Percentiles rank a stretch among this genome's conserved stretches.
These are phyloP conservation scores for Rhagonycha fulva DNA, from an alignment of 2,888 invertebrate species.

Conservation along the genomic window DNA sequence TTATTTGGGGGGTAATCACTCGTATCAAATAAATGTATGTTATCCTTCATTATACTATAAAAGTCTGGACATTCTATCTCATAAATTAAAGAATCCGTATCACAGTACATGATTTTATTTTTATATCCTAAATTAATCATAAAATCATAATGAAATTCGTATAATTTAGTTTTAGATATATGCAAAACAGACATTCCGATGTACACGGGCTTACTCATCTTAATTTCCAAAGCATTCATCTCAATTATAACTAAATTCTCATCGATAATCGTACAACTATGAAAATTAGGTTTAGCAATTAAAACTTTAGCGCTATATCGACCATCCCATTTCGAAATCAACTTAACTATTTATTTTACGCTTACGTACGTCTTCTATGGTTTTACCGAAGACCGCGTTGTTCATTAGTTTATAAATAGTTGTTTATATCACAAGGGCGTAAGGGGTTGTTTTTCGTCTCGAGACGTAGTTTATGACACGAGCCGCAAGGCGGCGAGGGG, in stretches of 20 bases:
- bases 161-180: constrained; percentile 41
- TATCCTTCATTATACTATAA: constrained; percentile 23
- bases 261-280: not conserved
- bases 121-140: not conserved
- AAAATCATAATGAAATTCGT: constrained; percentile 39
- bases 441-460: too few species aligned
- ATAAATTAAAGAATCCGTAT: constrained; percentile 31
- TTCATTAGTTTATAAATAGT: not conserved
- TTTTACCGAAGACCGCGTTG: not conserved
- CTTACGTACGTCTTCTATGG: not conserved
- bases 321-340: not conserved
- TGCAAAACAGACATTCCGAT: constrained; percentile 40
- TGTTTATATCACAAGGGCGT: too few species aligned
- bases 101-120: constrained; percentile 34
- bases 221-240: too few species aligned
- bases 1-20: too few species aligned
- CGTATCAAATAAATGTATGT: constrained; percentile 35
- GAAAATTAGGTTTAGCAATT: not conserved
- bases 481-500: too few species aligned
- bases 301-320: not conserved
- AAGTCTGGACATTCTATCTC: constrained; percentile 20
- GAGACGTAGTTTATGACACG: too few species aligned
- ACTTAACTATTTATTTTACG: not conserved
- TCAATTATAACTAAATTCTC: too few species aligned
- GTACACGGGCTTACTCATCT: not conserved